phyloP scores from a whole-genome alignment of 1,140 invertebrate species.

The Diploscapter pachys region DNA sequence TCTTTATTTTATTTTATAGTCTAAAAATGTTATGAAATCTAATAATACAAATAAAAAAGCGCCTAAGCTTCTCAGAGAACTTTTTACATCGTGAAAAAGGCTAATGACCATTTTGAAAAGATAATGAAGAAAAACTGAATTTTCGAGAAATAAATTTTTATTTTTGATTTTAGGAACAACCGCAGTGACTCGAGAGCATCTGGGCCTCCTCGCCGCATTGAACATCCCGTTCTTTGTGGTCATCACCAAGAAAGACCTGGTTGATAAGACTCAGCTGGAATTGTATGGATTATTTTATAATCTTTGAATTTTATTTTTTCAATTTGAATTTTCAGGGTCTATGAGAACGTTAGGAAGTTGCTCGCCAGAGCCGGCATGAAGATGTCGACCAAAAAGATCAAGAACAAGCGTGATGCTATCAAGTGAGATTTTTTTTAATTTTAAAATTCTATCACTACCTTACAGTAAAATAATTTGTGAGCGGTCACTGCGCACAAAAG shows the following conservation, averaged over 20 bases:
- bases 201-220: constrained; percentile 76
- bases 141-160: too few species aligned
- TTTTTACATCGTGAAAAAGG: too few species aligned
- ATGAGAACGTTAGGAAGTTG: constrained; percentile 17
- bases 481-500: too few species aligned
- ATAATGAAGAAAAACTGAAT: too few species aligned
- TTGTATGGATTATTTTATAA: constrained; percentile 59
- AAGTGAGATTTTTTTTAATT: constrained; percentile 22
- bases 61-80: too few species aligned
- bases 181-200: constrained; percentile 69
- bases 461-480: too few species aligned
- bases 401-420: constrained; percentile 31
- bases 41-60: too few species aligned
- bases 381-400: constrained; percentile 16
- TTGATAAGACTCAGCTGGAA: constrained; percentile 62
- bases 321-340: constrained; percentile 20
- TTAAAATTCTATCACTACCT: too few species aligned
- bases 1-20: too few species aligned
- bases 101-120: too few species aligned
- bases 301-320: not conserved
- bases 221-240: constrained; percentile 85
- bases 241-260: constrained; percentile 81
- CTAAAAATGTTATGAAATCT: too few species aligned
- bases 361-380: constrained; percentile 27
- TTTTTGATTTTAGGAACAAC: constrained; percentile 44